Evolutionary conservation across 1,140 invertebrate species (phyloP), one percentile per base, ranked within the genome.

Genomic region (Ditylenchus dipsaci): DNA sequence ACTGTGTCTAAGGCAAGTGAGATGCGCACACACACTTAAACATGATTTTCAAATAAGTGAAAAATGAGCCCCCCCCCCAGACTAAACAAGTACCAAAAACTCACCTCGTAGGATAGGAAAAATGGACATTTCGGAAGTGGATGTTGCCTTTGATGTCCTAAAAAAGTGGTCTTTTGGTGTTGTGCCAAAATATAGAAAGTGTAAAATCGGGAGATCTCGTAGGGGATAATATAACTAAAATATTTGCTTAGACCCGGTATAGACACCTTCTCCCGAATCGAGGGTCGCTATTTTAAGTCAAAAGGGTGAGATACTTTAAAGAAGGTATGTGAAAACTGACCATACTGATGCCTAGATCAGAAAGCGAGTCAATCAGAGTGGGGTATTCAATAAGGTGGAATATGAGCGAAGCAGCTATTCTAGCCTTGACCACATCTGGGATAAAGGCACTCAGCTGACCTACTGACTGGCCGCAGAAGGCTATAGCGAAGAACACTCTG

Each of bases 61-160:
- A n/a, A n/a, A n/a, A n/a, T n/a, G n/a, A n/a, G n/a, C n/a, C n/a
- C n/a, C n/a, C n/a, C n/a, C n/a, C n/a, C n/a, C n/a, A n/a, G n/a
- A n/a, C n/a, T n/a, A n/a, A n/a, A n/a, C n/a, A n/a, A n/a, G n/a
- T n/a, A n/a, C n/a, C n/a, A n/a, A n/a, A n/a, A n/a, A n/a, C n/a
- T n/a, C n/a, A n/a, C 56, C 86, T 68, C 3, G 85, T 84, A 19
- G 86, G 86, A 69, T 87, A 87, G 15, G 60, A 65, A 67, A 87
- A 87, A 47, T 83, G 67, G 5, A 87, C 78, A 69, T 85, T 81
- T n/a, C 76, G 68, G 19, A 87, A 78, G 26, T 78, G 62, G 7
- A 87, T 81, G 61, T 84, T 80, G 9, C 86, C 86, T 19, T 53
- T 75, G 23, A 83, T 33, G 9, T 74, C 66, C 56, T 79, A 76